Percentiles rank a stretch among this genome's conserved stretches.
phyloP scores from a whole-genome alignment of 2,888 invertebrate species.

The Neoitamus cyanurus region DNA sequence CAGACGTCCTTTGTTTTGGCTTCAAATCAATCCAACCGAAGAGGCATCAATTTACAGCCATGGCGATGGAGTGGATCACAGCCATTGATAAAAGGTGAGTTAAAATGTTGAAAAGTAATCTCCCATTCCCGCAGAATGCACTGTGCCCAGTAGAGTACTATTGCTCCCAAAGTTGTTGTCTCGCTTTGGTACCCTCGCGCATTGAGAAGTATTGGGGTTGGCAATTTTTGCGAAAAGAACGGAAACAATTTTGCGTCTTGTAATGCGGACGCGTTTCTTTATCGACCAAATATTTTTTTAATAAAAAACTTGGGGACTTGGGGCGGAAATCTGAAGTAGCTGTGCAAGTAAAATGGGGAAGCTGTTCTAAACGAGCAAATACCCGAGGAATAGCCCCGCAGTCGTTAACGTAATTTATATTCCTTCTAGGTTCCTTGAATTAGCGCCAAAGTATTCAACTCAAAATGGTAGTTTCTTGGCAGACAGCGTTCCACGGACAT shows the following conservation, averaged over 20 bases:
- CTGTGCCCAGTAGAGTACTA: neutral
- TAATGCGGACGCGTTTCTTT: neutral
- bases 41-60: constrained; percentile 53
- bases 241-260: neutral
- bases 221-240: neutral
- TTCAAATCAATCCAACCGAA: neutral
- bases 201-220: neutral
- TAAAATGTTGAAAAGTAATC: constrained; percentile 5
- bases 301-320: neutral
- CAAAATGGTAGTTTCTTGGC: neutral
- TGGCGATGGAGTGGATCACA: constrained; percentile 71
- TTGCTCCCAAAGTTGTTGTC: neutral
- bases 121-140: neutral
- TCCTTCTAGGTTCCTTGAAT: neutral
- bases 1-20: neutral
- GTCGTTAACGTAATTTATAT: constrained; percentile 6
- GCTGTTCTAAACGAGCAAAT: neutral
- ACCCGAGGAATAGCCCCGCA: neutral
- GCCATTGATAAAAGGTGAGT: constrained; percentile 70
- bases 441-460: neutral
- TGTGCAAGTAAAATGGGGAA: neutral
- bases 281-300: neutral
- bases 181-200: neutral
- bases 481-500: neutral
- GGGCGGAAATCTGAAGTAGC: neutral